Base-by-base conservation (phyloP, 1,140 invertebrate species). In the Bombus haemorrhoidalis region DNA sequence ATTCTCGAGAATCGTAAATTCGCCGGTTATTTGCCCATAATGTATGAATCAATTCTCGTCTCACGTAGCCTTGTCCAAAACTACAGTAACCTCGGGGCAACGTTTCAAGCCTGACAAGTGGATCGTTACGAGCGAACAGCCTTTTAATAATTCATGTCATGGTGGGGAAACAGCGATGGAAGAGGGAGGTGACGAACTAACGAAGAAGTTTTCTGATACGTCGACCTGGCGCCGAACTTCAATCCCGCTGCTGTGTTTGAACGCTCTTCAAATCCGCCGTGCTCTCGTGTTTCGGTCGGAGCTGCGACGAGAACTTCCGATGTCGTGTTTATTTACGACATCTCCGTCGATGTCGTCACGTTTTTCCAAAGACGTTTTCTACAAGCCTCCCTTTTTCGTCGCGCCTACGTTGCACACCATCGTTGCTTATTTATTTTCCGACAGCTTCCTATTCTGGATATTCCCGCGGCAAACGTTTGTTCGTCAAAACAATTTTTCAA, bases 101-200 rank as follows among this genome's bases (percentile, higher is more conserved):
- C 62, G 81, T 32, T 68, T 74, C 53, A 22, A 53, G 64, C 66
- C 57, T 73, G 32, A 34, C 83, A 78, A 39, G 73, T 73, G 69
- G 83, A 68, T 69, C 47, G 53, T 78, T 78, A 72, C 64, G 62
- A 39, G 13, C 68, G 69, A 68, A 68, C 59, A 18, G 53, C 32
- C 39, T 57, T 89, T 89, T 86, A 89, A 89, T 89, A 89, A 89
- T 88, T 89, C 87, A 89, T 76, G 68, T 13, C 34, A 25, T 15
- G 25, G 37, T 18, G 15, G 37, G 28, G 53, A 37, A 41, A 18
- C 59, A 43, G 39, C 10, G 15, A 18, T 32, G n/a, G 34, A 39
- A 75, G 13, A n/a, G n/a, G 32, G 41, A 41, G 5, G 9, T 18
- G 71, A 28, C n/a, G 53, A 83, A 43, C 76, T 71, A 64, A 73